These are phyloP conservation scores for Chloroceryle aenea DNA, from an alignment of 2,113 vertebrate genomes.

Conservation along the genomic window DNA sequence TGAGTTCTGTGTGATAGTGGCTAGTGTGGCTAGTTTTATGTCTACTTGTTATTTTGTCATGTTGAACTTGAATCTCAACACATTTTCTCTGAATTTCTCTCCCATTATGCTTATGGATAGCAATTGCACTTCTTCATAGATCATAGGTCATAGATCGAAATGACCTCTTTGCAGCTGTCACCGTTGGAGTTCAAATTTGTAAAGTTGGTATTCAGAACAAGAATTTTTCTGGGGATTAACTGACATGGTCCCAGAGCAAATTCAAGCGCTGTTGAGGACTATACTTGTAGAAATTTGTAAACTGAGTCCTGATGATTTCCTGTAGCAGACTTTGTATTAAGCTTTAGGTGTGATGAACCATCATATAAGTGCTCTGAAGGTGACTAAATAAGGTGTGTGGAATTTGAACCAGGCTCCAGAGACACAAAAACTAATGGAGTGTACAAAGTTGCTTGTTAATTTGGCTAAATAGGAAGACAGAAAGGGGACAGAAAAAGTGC, in stretches of 20 bases:
- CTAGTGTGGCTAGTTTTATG: neutral
- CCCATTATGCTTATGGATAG: accelerated
- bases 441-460: neutral
- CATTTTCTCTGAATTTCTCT: accelerated
- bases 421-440: neutral
- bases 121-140: neutral
- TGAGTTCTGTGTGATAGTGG: neutral
- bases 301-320: neutral
- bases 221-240: neutral
- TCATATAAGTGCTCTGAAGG: neutral
- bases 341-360: neutral
- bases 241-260: neutral
- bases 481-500: neutral
- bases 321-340: neutral
- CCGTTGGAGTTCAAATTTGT: neutral
- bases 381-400: neutral
- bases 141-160: neutral
- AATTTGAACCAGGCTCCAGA: neutral
- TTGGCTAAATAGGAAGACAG: neutral
- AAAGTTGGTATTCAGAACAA: neutral
- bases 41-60: neutral
- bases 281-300: neutral
- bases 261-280: neutral
- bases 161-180: neutral
- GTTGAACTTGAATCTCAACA: neutral